Evolutionary conservation across 2,797 vertebrate species (phyloP), one percentile per base, ranked within the genome.

Genomic region (Malacoctenus gilli): DNA sequence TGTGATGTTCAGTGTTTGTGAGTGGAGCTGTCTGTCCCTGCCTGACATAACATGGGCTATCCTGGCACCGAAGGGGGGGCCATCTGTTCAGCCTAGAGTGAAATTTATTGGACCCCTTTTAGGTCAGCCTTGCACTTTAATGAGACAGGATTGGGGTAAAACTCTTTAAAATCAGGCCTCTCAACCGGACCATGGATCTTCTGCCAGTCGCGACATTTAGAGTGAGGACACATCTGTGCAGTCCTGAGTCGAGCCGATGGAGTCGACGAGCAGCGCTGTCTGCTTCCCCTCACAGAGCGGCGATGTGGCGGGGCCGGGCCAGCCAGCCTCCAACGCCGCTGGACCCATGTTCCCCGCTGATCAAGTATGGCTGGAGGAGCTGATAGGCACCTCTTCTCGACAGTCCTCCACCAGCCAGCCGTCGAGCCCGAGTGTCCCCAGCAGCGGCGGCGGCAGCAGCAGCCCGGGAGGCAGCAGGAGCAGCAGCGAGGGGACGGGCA

Each of bases 61-160:
- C 51, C 54, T 85, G 85, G 79, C 79, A 77, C 57, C 37, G 59
- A 79, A 68, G 70, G 64, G 70, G 64, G 73, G 49, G 71, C 84
- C 82, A 86, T 85, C 82, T 89, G 83, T 83, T 79, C 57, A 69
- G 83, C 79, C 84, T 72, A 50, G 62, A 85, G 84, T 82, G 48
- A 75, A 84, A 80, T 72, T 60, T 75, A 83, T 85, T 72, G 75
- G 68, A 65, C 72, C 66, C 36, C 54, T 73, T 82, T 67, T 73
- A 52, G 88, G 84, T 84, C 83, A 81, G 71, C 51, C 66, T 79
- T 75, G 31, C 65, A 64, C 70, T 72, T 70, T 72, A 67, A 65
- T 60, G 81, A 84, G 43, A 38, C 70, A 23, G 72, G 64, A 86
- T 85, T 89, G 73, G 85, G 76, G 52, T 65, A 87, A 74, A 91